Base-by-base conservation (phyloP, 2,888 invertebrate species). In the Eupithecia vulgata region DNA sequence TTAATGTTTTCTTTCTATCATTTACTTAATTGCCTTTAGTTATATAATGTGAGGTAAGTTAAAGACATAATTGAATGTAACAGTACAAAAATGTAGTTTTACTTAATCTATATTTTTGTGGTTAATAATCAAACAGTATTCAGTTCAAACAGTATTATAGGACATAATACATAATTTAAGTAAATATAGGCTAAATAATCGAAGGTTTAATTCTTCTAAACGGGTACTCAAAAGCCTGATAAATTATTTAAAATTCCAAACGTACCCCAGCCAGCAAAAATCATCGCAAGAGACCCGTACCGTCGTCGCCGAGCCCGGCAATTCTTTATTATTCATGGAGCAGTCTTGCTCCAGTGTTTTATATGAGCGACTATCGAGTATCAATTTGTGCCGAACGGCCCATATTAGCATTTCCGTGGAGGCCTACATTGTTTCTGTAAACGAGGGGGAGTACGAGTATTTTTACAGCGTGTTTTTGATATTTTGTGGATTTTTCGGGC, bases 341-440 rank as follows among this genome's bases (percentile, higher is more conserved):
- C 91, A 93, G 90, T 91, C 91, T 90, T 88, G 88, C 88, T 90
- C 88, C 87, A 94, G 94, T 94, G 94, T 94, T 94, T 94, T 94
- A 94, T 94, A 94, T 94, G 94, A 93, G 93, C 91, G 91, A 94
- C 94, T 93, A 94, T 94, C 93, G 94, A 93, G 92, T 94, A 94
- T 94, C 94, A 94, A 94, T 94, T 94, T 94, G 94, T 92, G 88
- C 87, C 86, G 87, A 91, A 87, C 89, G 90, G 85, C 84, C 89
- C 86, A 86, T 90, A 93, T 94, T 94, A 93, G 91, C 94, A 93
- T 94, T 91, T 90, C 88, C 84, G 82, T 86, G 82, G 83, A 87
- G 85, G 87, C 90, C 88, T 89, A 92, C 91, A 91, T 91, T 93
- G 91, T 92, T 90, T 85, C 85, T 87, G 82, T 79, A 76, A 75